Evolutionary conservation across 2,797 vertebrate genomes (phyloP), one percentile per base, ranked within the genome.

Genomic region (Parotocinclus haroldoi): DNA sequence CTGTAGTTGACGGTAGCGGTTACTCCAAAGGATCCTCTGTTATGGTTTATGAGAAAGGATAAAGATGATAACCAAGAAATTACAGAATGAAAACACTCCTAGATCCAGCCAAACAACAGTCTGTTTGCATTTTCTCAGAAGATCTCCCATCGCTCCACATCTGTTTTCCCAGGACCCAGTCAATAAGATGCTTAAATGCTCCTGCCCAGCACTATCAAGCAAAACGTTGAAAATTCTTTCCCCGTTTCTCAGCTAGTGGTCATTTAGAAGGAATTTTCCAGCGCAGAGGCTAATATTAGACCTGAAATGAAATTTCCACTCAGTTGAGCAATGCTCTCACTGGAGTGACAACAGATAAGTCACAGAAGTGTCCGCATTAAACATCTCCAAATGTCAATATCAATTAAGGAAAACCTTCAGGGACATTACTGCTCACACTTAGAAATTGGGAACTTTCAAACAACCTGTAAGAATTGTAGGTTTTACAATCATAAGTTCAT

Each of bases 191-290:
- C 71, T 77, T 79, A 59, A 69, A 71, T 69, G 77, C 69, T 77
- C 78, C 75, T 71, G 52, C 70, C 65, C 73, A 73, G 73, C 71
- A 79, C 75, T 77, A 76, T 79, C 73, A 76, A 73, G 64, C 78
- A 73, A 79, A 79, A 73, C 38, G 71, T 74, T 75, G 73, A 77
- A 79, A 77, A 75, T 77, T 74, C 38, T 77, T 79, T 79, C 77
- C 78, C 73, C 64, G 78, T 79, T 79, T 79, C 75, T 77, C 75
- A 79, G 75, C 78, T 73, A 79, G 70, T 69, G 75, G 76, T 76
- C 73, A 79, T 79, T 79, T 77, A 71, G 71, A 77, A 79, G 70
- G 75, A 77, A 79, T 77, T 76, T 79, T 79, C 75, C 73, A 2
- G 65, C 69, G 68, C 59, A 56, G 17, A 55, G 54, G 68, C 73